These are phyloP conservation scores for Oppia nitens DNA, from an alignment of 1,140 invertebrate genomes.

Conservation along the genomic window DNA sequence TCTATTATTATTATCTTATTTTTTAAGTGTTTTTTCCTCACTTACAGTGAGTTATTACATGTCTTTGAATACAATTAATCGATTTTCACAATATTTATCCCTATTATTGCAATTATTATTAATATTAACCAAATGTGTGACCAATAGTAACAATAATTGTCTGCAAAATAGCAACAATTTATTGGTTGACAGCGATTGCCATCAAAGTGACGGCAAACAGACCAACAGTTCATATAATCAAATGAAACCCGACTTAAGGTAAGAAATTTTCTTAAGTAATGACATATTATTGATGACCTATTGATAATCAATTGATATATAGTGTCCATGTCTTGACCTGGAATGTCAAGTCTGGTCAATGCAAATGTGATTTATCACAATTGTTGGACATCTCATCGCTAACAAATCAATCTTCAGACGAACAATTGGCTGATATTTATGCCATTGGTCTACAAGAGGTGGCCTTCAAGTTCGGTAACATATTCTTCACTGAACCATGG, in stretches of 20 bases:
- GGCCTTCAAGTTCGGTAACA: neutral
- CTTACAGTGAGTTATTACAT: too few species aligned
- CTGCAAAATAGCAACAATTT: too few species aligned
- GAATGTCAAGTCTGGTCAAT: neutral
- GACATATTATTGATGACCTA: neutral
- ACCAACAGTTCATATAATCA: neutral
- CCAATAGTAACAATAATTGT: too few species aligned
- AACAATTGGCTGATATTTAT: conserved; percentile 53
- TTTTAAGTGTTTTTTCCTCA: too few species aligned
- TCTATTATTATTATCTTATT: too few species aligned
- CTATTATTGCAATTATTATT: too few species aligned
- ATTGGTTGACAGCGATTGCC: too few species aligned
- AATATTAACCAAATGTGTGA: too few species aligned
- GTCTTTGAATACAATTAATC: too few species aligned
- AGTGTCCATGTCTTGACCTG: neutral
- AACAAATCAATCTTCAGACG: neutral
- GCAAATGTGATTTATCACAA: neutral
- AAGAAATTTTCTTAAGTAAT: neutral
- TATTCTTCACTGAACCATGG: conserved; percentile 4
- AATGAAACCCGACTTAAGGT: neutral
- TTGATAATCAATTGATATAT: neutral
- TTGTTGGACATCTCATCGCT: neutral
- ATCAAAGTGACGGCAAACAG: too few species aligned
- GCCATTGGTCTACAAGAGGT: conserved; percentile 44
- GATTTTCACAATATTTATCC: too few species aligned